Base-by-base conservation (phyloP, 1,140 invertebrate species). In the Drosophila ficusphila region DNA sequence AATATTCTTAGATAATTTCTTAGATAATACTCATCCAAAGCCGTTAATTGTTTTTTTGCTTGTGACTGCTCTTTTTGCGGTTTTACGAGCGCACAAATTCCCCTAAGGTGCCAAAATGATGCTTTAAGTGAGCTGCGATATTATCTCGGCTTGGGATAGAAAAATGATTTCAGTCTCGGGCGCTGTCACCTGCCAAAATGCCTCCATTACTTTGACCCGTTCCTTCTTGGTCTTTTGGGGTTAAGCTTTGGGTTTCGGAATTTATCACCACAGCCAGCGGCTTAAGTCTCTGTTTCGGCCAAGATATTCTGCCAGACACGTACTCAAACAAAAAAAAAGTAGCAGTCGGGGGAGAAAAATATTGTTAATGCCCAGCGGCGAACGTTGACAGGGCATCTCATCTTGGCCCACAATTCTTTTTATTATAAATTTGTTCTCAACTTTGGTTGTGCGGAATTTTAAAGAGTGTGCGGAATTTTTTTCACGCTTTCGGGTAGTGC, bases 101-200 rank as follows among this genome's bases (percentile, higher is more conserved):
- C 14, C 31, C 8, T 14, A 48, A 69, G 56, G 76, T 81, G 81
- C 68, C 72, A 57, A 81, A 85, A 73, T 86, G 81, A 61, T 41
- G 39, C 56, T 65, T 57, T 64, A 41, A 74, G 33, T 56, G 57
- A 48, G 65, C 18, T 31, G 47, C 33, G 82, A 88, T 88, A 77
- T 42, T 49, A 85, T 83, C 79, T 56, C 58, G 21, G 16, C 42
- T 41, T 7, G 60, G 60, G 12, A 21, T 51, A 65, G 60, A 34
- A 39, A 67, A 67, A 46, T 44, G 36, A 27, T 16, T 76, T 61
- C 53, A 36, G 54, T 42, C 23, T 48, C 51, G 29, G 31, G 12
- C 38, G 60, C 29, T 58, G 72, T 52, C 73, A 62, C 60, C 67
- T 67, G 75, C 49, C 75, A 44, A 65, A 38, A 29, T 46, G n/a